Percentiles rank a stretch among this genome's conserved stretches.
These are phyloP conservation scores for Cochlearius cochlearius DNA, from an alignment of 2,113 vertebrate species.

Conservation along the genomic window DNA sequence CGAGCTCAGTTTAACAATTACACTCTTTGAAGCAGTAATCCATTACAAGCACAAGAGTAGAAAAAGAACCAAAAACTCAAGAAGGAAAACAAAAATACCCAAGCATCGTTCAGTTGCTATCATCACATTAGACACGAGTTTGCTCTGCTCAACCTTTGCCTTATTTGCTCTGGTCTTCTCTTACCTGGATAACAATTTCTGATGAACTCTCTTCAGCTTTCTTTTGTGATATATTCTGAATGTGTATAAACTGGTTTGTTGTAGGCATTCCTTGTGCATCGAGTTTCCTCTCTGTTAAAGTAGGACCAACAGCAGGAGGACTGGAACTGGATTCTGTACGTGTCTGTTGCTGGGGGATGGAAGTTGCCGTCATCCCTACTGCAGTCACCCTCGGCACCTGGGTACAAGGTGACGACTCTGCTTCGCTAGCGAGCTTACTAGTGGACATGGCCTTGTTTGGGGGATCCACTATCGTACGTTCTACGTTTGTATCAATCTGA, in stretches of 20 bases:
- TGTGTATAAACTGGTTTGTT: constrained; percentile 81
- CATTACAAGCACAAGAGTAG: background rate
- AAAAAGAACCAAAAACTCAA: background rate
- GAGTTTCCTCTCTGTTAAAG: constrained; percentile 71
- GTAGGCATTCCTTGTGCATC: constrained; percentile 66
- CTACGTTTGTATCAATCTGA: constrained; percentile 87
- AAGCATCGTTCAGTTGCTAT: background rate
- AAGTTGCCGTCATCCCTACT: constrained; percentile 63
- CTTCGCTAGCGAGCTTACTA: constrained; percentile 71
- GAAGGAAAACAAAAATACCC: background rate
- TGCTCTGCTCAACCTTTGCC: background rate
- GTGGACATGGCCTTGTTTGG: constrained; percentile 81
- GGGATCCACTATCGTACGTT: constrained; percentile 86
- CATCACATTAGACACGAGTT: background rate
- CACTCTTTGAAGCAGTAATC: background rate
- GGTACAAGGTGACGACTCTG: constrained; percentile 68
- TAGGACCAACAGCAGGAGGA: constrained; percentile 68
- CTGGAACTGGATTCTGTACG: constrained; percentile 72
- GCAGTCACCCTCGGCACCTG: constrained; percentile 72
- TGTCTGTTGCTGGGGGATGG: constrained; percentile 81
- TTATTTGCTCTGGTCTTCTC: background rate
- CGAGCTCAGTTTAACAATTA: background rate
- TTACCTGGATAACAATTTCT: constrained; percentile 91
- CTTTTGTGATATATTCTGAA: constrained; percentile 85
- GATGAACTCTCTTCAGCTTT: constrained; percentile 79